Conservation (phyloP, 2,888 invertebrate genomes). For the Cantharis flavilabris region DNA sequence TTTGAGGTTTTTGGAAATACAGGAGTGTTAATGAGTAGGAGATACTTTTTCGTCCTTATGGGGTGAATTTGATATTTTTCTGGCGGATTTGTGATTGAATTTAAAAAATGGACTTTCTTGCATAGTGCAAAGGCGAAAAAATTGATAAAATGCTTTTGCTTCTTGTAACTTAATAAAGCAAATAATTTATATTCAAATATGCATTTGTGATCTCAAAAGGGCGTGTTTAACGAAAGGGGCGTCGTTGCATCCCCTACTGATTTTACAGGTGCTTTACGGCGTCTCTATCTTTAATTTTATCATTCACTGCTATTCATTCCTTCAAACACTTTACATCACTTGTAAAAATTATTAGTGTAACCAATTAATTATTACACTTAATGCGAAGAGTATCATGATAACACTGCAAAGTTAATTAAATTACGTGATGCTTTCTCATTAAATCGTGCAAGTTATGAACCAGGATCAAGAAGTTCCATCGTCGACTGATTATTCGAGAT, state of each 20-base stretch:
- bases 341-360: background rate
- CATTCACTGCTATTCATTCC: constrained; percentile 6
- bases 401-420: background rate
- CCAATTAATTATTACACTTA: background rate
- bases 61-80: background rate
- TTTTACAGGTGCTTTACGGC: constrained; percentile 3
- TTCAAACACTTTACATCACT: background rate
- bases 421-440: constrained; percentile 22
- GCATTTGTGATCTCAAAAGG: constrained; percentile 43
- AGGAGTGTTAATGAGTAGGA: background rate
- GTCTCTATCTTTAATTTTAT: constrained; percentile 5
- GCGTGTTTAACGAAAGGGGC: constrained; percentile 47
- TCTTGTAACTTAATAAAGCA: constrained; percentile 31
- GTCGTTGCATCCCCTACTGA: constrained; percentile 42
- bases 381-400: background rate
- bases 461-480: constrained; percentile 55
- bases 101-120: background rate
- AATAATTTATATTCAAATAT: constrained; percentile 33
- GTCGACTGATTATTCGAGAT: constrained; percentile 49
- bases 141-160: constrained; percentile 1
- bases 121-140: background rate
- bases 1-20: background rate
- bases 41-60: no score
- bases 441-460: constrained; percentile 46
- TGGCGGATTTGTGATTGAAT: background rate